Evolutionary conservation across 2,113 vertebrate genomes (phyloP).

Genomic region (Thamnaconus septentrionalis): DNA sequence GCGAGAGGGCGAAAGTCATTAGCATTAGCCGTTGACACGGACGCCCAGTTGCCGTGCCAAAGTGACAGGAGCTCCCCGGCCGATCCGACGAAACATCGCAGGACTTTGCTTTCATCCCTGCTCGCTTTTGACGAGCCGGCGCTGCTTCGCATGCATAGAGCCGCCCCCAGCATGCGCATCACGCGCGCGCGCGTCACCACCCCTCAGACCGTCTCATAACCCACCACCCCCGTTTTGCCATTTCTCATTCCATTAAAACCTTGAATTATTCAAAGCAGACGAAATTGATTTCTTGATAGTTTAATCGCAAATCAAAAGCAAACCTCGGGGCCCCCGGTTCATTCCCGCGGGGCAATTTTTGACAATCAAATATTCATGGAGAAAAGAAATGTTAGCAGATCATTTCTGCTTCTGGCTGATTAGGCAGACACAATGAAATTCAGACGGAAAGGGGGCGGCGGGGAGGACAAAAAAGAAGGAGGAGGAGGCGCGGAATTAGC

Average conservation of each 20-base stretch:
- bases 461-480: conserved; percentile 32
- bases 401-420: conserved; percentile 69
- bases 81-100: neutral
- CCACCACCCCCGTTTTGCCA: conserved; percentile 48
- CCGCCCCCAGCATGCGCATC: neutral
- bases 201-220: conserved; percentile 59
- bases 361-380: conserved; percentile 78
- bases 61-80: neutral
- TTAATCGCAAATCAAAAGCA: conserved; percentile 76
- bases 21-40: too few species aligned
- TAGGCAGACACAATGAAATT: conserved; percentile 67
- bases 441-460: conserved; percentile 55
- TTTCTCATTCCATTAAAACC: conserved; percentile 75
- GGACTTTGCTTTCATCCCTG: conserved; percentile 31
- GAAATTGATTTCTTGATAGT: conserved; percentile 79
- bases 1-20: neutral
- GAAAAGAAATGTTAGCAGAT: conserved; percentile 75
- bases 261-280: conserved; percentile 78
- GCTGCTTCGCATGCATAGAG: neutral
- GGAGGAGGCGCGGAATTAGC: conserved; percentile 58
- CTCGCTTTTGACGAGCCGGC: too few species aligned
- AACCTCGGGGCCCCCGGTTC: conserved; percentile 60
- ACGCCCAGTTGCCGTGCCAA: neutral
- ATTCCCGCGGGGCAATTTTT: conserved; percentile 69
- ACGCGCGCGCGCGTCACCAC: conserved; percentile 11